Conservation (phyloP, 2,113 vertebrate genomes). For the Regulus satrapa region DNA sequence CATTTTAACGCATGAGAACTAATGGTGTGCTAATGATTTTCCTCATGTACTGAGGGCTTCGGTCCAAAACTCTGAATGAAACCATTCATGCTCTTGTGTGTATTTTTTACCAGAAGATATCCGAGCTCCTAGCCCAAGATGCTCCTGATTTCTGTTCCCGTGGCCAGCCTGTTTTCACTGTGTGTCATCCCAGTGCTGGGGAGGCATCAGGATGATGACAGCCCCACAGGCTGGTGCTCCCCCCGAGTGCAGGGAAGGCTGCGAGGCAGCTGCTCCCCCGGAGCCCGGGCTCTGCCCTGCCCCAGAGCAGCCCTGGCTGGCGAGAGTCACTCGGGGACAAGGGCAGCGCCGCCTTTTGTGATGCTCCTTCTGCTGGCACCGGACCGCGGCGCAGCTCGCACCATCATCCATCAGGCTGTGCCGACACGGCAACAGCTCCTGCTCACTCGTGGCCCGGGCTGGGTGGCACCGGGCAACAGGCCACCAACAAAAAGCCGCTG, state of each 20-base stretch:
- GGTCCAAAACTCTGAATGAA: conserved; percentile 11
- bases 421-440: background rate
- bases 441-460: background rate
- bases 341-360: background rate
- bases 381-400: background rate
- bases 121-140: background rate
- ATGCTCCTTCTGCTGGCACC: background rate
- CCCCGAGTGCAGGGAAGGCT: background rate
- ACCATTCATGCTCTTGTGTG: background rate
- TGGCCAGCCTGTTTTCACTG: background rate
- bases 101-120: background rate
- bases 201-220: background rate
- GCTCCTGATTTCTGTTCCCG: background rate
- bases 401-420: background rate
- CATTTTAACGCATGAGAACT: background rate
- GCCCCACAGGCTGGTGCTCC: background rate
- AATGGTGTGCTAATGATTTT: background rate
- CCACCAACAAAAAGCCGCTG: background rate
- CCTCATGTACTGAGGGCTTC: background rate
- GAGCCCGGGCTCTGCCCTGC: background rate
- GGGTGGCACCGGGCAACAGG: background rate
- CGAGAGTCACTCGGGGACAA: background rate
- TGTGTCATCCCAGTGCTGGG: background rate
- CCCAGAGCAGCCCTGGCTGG: background rate
- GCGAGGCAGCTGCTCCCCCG: background rate